Percentiles rank a stretch among this genome's conserved stretches.
phyloP scores from a whole-genome alignment of 2,113 vertebrate species.

The Forbesichthys agassizii region DNA sequence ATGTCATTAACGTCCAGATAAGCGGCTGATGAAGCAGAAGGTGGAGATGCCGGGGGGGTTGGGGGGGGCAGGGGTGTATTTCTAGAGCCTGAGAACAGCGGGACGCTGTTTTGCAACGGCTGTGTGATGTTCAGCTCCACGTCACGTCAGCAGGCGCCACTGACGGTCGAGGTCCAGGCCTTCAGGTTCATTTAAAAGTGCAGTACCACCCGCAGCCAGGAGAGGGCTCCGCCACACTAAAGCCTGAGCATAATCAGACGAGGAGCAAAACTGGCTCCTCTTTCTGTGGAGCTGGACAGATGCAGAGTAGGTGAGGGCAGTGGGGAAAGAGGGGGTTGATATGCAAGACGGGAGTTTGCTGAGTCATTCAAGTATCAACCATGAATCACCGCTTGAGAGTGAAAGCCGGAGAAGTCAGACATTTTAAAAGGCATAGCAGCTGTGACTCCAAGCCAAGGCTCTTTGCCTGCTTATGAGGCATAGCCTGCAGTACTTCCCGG shows the following conservation, averaged over 20 bases:
- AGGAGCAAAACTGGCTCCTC: slow-evolving; percentile 2
- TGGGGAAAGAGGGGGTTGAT: slow-evolving; percentile 26
- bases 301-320: slow-evolving; percentile 20
- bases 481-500: slow-evolving; percentile 37
- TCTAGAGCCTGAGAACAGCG: too few relatives aligned
- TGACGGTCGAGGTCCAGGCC: too few relatives aligned
- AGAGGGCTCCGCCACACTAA: slow-evolving; percentile 60
- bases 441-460: slow-evolving; percentile 37
- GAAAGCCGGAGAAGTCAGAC: slow-evolving; percentile 40
- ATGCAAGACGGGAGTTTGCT: slow-evolving; percentile 27
- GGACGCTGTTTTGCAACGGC: too few relatives aligned
- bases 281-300: slow-evolving; percentile 23
- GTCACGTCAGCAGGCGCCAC: too few relatives aligned
- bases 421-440: slow-evolving; percentile 50
- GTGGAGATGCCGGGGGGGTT: too few relatives aligned
- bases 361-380: slow-evolving; percentile 62
- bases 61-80: too few relatives aligned
- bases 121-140: too few relatives aligned
- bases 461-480: slow-evolving; percentile 54
- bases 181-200: not conserved
- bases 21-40: too few relatives aligned
- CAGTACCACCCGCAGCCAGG: slow-evolving; percentile 36
- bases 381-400: slow-evolving; percentile 50
- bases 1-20: too few relatives aligned
- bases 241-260: not conserved